Evolutionary conservation across 2,797 vertebrate genomes (phyloP), one percentile per base, ranked within the genome.

Genomic region (Trachops cirrhosus): DNA sequence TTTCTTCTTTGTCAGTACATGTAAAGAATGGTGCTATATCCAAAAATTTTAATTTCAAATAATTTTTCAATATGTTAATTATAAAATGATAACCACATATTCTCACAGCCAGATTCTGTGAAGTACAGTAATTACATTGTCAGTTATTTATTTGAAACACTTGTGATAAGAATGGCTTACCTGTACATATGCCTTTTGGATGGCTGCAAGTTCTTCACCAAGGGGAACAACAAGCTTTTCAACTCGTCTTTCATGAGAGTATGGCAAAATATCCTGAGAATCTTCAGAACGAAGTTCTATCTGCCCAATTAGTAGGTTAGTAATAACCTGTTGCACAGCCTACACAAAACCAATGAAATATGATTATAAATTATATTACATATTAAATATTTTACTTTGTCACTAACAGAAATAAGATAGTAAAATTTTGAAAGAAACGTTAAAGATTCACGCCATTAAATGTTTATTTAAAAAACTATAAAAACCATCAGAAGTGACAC

Each of bases 261-360:
- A 99, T n/a, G 99, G 98, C 97, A 97, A 98, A 94, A 99, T 99
- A 91, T 99, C 99, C 0, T 98, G 99, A 59, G 99, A 99, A 86
- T 99, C 99, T 24, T 99, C 99, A n/a, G 99, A 98, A 39, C 99
- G 99, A 29, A 99, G 98, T 96, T 99, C 99, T 59, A 99, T 99
- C 95, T 99, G 99, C n/a, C 99, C 99, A 92, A 99, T 99, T 89
- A 99, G 98, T 59, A 99, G 95, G 97, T 99, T 99, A 89, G 99
- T 99, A 97, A 99, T 98, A 16, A 99, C 99, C 34, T 99, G 99
- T 98, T 99, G 99, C 88, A 99, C 99, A 0, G 99, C 98, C 99
- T 99, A 93, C 16, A 6, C 14, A 39, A 88, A 94, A 94, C 70
- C 62, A 93, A 46, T 94, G 84, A 71, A 85, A 8, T 18, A 84